Evolutionary conservation across 2,113 vertebrate genomes (phyloP).

Genomic region (Platycercus adscitus): DNA sequence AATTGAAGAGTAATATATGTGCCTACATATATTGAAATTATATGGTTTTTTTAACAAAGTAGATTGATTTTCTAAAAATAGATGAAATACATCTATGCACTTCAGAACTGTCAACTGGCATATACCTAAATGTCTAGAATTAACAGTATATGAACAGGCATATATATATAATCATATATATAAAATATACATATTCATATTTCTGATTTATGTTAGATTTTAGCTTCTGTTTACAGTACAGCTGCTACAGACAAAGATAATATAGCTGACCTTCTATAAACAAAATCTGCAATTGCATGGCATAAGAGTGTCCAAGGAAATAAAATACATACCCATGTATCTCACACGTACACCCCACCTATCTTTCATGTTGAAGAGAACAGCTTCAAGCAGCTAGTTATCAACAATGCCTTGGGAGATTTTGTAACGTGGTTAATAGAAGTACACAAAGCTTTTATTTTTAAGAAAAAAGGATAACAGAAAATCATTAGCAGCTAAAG

Average conservation of each 20-base stretch:
- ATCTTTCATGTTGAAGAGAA: not conserved
- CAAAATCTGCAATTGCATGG: not conserved
- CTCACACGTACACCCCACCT: not conserved
- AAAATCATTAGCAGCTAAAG: slow-evolving; percentile 68
- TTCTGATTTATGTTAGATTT: not conserved
- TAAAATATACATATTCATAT: not conserved
- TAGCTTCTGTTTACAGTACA: not conserved
- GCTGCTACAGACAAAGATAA: not conserved
- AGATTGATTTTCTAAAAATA: not conserved
- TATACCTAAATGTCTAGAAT: not conserved
- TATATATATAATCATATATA: not conserved
- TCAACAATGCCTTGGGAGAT: slow-evolving; percentile 25
- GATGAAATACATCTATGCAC: not conserved
- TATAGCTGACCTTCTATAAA: not conserved
- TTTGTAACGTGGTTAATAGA: slow-evolving; percentile 51
- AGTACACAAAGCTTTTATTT: slow-evolving; percentile 44
- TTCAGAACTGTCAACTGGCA: not conserved
- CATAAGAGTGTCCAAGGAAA: not conserved
- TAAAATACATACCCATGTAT: not conserved
- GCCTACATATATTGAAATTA: not conserved
- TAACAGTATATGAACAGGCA: not conserved
- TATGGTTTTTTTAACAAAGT: not conserved
- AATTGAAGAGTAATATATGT: not conserved
- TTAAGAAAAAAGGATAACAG: slow-evolving; percentile 53
- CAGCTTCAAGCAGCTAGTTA: slow-evolving; percentile 5